A percentile compares a stretch with the other conserved stretches of the same genome.
phyloP scores from a whole-genome alignment of 2,888 invertebrate genomes.

The Dolomedes plantarius region DNA sequence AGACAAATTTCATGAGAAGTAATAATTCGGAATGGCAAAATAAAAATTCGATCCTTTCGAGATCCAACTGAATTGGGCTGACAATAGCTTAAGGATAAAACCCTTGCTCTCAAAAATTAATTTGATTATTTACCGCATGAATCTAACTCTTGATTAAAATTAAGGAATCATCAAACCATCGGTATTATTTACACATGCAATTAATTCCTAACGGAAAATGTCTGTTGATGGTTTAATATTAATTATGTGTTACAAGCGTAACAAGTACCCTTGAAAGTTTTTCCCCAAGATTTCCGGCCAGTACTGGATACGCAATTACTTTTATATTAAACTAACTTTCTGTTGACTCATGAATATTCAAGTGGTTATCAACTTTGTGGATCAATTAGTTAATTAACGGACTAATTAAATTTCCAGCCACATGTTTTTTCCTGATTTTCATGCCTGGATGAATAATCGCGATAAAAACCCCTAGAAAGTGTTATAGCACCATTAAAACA shows the following conservation, averaged over 20 bases:
- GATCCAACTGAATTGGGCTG: too few relatives aligned
- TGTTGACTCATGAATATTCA: background rate
- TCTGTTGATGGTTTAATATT: background rate
- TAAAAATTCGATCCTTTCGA: too few relatives aligned
- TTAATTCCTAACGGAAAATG: too few relatives aligned
- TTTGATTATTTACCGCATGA: too few relatives aligned
- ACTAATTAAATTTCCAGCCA: background rate
- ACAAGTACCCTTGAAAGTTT: background rate
- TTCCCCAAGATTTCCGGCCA: background rate
- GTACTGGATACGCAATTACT: background rate
- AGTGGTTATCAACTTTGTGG: background rate
- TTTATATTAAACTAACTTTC: background rate
- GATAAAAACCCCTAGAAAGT: background rate
- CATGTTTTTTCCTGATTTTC: background rate
- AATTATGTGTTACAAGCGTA: background rate
- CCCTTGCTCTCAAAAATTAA: too few relatives aligned
- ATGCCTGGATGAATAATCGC: background rate
- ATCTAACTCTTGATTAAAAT: too few relatives aligned
- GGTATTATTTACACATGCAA: too few relatives aligned
- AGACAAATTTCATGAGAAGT: too few relatives aligned
- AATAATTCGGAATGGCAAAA: too few relatives aligned
- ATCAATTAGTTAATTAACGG: slow-evolving; percentile 1
- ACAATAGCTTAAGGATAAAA: too few relatives aligned
- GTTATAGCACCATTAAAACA: background rate
- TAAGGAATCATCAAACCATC: too few relatives aligned